Conservation (phyloP, 2,797 vertebrate species). For the Myotis planiceps region DNA sequence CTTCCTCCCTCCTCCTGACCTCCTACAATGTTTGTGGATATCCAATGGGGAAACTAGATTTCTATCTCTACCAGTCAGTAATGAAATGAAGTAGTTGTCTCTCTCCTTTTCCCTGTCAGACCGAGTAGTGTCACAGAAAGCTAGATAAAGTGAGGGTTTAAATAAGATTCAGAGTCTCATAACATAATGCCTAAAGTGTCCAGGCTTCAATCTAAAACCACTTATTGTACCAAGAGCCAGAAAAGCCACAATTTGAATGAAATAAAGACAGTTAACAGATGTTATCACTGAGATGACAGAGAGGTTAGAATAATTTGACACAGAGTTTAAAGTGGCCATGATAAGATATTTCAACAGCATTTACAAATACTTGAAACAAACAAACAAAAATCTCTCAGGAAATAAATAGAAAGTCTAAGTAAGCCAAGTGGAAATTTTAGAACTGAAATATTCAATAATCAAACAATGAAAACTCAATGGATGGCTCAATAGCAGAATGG, state of each 20-base stretch:
- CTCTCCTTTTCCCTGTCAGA: not conserved
- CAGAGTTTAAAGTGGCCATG: not conserved
- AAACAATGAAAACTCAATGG: not conserved
- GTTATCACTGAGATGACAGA: not conserved
- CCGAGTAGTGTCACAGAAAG: not conserved
- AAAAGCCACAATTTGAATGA: not conserved
- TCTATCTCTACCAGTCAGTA: not conserved
- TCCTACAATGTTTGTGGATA: not conserved
- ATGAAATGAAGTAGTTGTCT: not conserved
- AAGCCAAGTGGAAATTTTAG: not conserved
- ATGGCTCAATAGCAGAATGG: not conserved
- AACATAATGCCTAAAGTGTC: not conserved
- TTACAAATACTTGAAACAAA: not conserved
- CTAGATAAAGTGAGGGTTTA: not conserved
- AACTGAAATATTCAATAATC: not conserved
- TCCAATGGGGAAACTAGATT: not conserved
- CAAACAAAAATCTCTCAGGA: not conserved
- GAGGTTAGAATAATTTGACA: not conserved
- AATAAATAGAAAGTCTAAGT: not conserved
- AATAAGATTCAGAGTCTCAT: not conserved
- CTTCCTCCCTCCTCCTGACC: not conserved
- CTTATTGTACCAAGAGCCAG: not conserved
- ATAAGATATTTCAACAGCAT: not conserved
- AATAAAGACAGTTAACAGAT: not conserved
- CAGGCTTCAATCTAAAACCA: not conserved